Evolutionary conservation across 2,113 vertebrate species (phyloP).

Genomic region (Stictonetta naevosa): DNA sequence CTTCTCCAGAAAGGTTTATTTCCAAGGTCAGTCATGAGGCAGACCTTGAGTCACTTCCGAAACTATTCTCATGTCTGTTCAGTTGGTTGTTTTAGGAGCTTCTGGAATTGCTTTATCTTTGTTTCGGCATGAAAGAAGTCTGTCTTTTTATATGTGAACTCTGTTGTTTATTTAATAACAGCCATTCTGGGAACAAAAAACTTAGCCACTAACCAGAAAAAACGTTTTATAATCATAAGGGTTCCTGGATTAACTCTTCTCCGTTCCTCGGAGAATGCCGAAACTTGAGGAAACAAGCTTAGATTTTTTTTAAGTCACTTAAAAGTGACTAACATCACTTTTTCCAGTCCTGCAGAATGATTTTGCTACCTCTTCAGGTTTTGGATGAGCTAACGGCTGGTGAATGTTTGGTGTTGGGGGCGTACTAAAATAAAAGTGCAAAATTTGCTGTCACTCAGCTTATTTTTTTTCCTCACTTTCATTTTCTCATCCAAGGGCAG

Average conservation of each 20-base stretch:
- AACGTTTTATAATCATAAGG: neutral
- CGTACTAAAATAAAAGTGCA: neutral
- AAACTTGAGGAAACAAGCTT: neutral
- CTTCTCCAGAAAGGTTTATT: neutral
- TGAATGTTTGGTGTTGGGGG: neutral
- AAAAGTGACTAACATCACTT: neutral
- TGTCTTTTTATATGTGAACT: neutral
- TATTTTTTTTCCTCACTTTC: neutral
- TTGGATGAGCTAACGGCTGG: slow-evolving; percentile 2
- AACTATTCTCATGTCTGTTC: neutral
- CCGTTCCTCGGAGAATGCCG: neutral
- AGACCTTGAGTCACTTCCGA: slow-evolving; percentile 7
- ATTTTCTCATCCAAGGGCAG: neutral
- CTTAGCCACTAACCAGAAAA: neutral
- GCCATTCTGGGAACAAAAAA: slow-evolving; percentile 25
- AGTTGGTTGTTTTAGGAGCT: neutral
- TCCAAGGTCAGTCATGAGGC: neutral
- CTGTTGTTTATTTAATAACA: slow-evolving; percentile 38
- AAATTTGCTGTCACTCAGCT: neutral
- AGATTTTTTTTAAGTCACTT: neutral
- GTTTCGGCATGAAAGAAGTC: neutral
- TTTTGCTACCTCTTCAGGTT: slow-evolving; percentile 3
- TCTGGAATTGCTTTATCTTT: neutral
- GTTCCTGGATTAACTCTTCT: neutral
- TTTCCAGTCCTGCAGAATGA: slow-evolving; percentile 39